A percentile compares a stretch with the other conserved stretches of the same genome.
Evolutionary conservation across 1,140 invertebrate species (phyloP).

Genomic region (Ceratitis capitata): DNA sequence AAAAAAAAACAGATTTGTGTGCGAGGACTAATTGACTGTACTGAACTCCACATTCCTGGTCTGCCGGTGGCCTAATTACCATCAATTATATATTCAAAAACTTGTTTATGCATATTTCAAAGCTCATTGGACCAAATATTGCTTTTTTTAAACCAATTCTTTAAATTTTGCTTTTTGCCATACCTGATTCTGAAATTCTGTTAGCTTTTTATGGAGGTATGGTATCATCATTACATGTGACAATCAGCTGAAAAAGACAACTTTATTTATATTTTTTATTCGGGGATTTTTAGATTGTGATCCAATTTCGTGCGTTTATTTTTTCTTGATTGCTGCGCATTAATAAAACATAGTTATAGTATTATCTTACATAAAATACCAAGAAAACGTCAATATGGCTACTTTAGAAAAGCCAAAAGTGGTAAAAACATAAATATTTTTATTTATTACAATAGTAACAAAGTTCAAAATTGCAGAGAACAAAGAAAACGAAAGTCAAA

Average conservation of each 20-base stretch:
- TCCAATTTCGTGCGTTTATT: background rate
- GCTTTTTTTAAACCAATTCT: too few relatives aligned
- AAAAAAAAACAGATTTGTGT: too few relatives aligned
- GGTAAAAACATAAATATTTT: slow-evolving; percentile 48
- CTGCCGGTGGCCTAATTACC: too few relatives aligned
- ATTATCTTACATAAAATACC: background rate
- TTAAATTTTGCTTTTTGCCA: too few relatives aligned
- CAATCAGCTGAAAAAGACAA: background rate
- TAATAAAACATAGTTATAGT: too few relatives aligned
- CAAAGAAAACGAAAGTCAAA: slow-evolving; percentile 50
- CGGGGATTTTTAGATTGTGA: background rate
- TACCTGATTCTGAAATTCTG: too few relatives aligned
- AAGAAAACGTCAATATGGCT: slow-evolving; percentile 48
- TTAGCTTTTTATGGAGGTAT: too few relatives aligned
- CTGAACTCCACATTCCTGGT: too few relatives aligned
- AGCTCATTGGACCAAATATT: too few relatives aligned
- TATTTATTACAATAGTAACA: background rate
- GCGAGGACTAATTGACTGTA: too few relatives aligned
- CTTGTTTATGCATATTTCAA: too few relatives aligned
- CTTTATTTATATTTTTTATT: slow-evolving; percentile 23
- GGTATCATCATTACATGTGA: background rate
- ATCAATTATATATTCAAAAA: too few relatives aligned
- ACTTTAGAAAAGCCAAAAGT: slow-evolving; percentile 58
- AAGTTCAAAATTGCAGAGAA: background rate
- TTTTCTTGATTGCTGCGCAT: background rate